Percentiles rank a stretch among this genome's conserved stretches.
These are phyloP conservation scores for Athalia cordata DNA, from an alignment of 2,888 invertebrate genomes.

Conservation along the genomic window DNA sequence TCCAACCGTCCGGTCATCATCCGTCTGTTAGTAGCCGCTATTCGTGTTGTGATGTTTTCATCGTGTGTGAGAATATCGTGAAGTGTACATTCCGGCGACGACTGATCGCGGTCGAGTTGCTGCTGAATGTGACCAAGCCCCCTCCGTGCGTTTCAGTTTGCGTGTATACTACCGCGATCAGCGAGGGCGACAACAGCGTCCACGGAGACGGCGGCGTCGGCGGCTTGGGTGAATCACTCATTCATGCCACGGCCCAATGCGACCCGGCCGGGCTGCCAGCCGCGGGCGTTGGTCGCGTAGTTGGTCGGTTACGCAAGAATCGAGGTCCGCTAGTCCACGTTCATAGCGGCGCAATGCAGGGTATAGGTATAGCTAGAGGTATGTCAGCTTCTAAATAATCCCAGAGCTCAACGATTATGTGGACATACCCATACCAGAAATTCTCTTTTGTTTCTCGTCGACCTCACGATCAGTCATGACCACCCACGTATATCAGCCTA, in stretches of 20 bases:
- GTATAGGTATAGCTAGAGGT: neutral
- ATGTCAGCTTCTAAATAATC: no score
- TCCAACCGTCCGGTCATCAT: neutral
- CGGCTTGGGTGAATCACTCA: slow-evolving; percentile 61
- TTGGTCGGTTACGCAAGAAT: slow-evolving; percentile 61
- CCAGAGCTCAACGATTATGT: no score
- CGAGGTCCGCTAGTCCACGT: slow-evolving; percentile 27
- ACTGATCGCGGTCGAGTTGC: slow-evolving; percentile 29
- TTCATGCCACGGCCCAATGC: slow-evolving; percentile 57
- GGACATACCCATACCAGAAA: no score
- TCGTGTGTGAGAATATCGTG: neutral
- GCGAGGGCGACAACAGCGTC: slow-evolving; percentile 41
- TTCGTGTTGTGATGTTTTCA: slow-evolving; percentile 22
- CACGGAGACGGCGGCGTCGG: slow-evolving; percentile 45
- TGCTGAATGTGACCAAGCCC: slow-evolving; percentile 30
- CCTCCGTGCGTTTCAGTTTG: slow-evolving; percentile 7
- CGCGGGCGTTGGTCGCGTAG: slow-evolving; percentile 61
- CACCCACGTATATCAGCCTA: no score
- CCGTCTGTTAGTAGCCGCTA: no score
- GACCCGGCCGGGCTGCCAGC: slow-evolving; percentile 54
- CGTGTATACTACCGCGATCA: slow-evolving; percentile 12
- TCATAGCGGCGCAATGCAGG: neutral
- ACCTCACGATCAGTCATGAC: no score
- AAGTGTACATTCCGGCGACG: slow-evolving; percentile 12
- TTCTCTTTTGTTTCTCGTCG: no score